Conservation (phyloP, 2,797 vertebrate species). For the Cynopterus sphinx region DNA sequence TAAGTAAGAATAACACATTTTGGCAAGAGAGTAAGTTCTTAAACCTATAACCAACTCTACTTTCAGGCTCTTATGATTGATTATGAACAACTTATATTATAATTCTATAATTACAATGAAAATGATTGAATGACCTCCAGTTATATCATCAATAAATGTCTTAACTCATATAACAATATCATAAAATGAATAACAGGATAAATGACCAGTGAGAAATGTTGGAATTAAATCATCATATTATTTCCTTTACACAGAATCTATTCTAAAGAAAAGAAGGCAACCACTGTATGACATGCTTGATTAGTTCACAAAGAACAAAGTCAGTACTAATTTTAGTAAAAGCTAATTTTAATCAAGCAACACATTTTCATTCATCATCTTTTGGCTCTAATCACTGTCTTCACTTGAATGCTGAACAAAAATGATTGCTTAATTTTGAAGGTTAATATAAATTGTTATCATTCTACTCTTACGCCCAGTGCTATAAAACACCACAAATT, state of each 20-base stretch:
- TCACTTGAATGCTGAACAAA: constrained; percentile 53
- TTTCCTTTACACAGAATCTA: constrained; percentile 26
- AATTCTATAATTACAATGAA: constrained; percentile 6
- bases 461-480: background rate
- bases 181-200: background rate
- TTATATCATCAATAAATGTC: background rate
- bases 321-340: constrained; percentile 67
- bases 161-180: background rate
- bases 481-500: background rate
- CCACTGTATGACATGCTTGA: constrained; percentile 22
- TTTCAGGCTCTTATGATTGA: background rate
- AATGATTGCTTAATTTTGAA: constrained; percentile 56
- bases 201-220: constrained; percentile 24
- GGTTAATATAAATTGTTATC: constrained; percentile 43
- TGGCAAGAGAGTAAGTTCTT: background rate
- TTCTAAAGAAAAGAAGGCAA: constrained; percentile 43
- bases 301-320: constrained; percentile 65
- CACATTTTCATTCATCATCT: constrained; percentile 68
- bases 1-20: constrained; percentile 2
- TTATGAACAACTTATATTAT: background rate
- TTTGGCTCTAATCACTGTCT: constrained; percentile 59
- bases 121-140: background rate
- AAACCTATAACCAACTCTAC: background rate
- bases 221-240: background rate
- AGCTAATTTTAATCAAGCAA: constrained; percentile 72